Conservation (phyloP, 2,113 vertebrate genomes). For the Menidia beryllina region DNA sequence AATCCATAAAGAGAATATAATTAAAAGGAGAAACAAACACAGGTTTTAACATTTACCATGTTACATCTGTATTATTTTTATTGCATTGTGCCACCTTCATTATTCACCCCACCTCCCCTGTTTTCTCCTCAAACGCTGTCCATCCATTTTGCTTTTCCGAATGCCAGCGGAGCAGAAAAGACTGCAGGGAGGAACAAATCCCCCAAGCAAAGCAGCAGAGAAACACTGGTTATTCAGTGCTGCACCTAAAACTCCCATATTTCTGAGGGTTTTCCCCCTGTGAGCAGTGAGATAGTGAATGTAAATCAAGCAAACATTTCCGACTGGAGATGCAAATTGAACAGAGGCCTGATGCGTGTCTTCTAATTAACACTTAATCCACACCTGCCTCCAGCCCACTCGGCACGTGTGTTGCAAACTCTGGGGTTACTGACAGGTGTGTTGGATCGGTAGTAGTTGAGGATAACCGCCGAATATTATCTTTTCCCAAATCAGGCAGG, state of each 20-base stretch:
- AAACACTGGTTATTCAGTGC: slow-evolving; percentile 13
- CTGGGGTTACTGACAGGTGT: slow-evolving; percentile 24
- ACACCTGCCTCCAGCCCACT: slow-evolving; percentile 15
- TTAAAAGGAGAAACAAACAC: no score
- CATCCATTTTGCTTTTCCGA: no score
- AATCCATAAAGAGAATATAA: no score
- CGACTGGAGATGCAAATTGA: slow-evolving; percentile 22
- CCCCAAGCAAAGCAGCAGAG: slow-evolving; percentile 12
- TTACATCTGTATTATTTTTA: no score
- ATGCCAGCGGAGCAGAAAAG: not conserved
- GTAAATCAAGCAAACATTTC: slow-evolving; percentile 35
- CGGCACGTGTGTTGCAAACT: slow-evolving; percentile 11
- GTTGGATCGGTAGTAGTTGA: slow-evolving; percentile 31
- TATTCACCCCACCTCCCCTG: not conserved
- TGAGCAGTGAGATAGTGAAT: slow-evolving; percentile 26
- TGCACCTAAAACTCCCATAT: slow-evolving; percentile 14
- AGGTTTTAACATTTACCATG: no score
- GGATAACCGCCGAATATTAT: slow-evolving; percentile 49
- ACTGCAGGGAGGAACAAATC: slow-evolving; percentile 37
- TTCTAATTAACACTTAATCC: slow-evolving; percentile 2
- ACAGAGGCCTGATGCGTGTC: not conserved
- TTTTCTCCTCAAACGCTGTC: not conserved
- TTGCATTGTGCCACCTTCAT: no score
- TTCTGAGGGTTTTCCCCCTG: slow-evolving; percentile 26
- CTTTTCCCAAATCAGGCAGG: slow-evolving; percentile 27